Base-by-base conservation (phyloP, 2,888 invertebrate genomes). In the Globia sparganii region DNA sequence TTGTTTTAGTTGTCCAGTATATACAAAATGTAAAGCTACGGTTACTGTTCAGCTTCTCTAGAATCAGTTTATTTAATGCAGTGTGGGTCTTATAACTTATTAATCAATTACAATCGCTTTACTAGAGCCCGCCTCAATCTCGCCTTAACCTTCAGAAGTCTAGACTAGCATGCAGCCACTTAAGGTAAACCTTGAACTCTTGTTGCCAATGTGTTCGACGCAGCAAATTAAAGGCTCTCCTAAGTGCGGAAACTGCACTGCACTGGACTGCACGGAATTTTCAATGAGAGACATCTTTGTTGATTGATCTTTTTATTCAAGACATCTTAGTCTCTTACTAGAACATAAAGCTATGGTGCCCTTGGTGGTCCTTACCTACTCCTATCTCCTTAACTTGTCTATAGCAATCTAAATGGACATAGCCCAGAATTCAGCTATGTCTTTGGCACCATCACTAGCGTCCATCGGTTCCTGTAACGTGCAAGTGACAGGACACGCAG, bases 171-270 rank as follows among this genome's bases (percentile, higher is more conserved):
- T 65, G 72, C 58, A 59, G 28, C 49, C 78, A 73, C 58, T 79
- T 79, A 53, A 79, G 15, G 58, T 6, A 1, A 49, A 28, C 80
- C 82, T 83, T 83, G 82, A 75, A 83, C 83, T 83, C n/a, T 15
- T 28, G 53, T 80, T 76, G 37, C 58, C 49, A 59, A 53, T 62
- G 68, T 53, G 66, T 68, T 77, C 40, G 53, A 34, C 68, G 56
- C 49, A 37, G 58, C 46, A 64, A 66, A 70, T 75, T 67, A 72
- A 72, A 69, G 43, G 58, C 61, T 25, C 56, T 58, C 75, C 62
- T 83, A 80, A 15, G 13, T 59, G 62, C 58, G 65, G 80, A 75
- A 82, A 70, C 79, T 71, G 31, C 34, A 58, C n/a, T 49, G n/a
- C 49, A 43, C 68, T 25, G n/a, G 46, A 40, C 11, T 56, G 58